phyloP scores from a whole-genome alignment of 35 echinoderm and acorn worm genomes.

The Apostichopus californicus region DNA sequence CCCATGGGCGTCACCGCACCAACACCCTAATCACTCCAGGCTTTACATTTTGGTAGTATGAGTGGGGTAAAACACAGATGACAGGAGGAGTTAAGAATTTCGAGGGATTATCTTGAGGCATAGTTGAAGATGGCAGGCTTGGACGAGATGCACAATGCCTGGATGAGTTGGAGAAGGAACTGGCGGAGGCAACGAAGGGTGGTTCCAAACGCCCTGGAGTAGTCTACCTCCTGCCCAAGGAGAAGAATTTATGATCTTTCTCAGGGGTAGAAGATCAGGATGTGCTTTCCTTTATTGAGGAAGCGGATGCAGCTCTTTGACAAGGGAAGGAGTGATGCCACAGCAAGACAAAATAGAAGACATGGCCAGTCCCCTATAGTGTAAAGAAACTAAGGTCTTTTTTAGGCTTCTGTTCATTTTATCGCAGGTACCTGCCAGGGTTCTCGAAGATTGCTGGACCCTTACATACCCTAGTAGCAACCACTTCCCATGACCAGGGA shows the following conservation, averaged over 20 bases:
- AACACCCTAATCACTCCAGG: neutral
- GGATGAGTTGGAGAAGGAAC: neutral
- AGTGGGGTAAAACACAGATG: no score
- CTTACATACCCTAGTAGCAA: neutral
- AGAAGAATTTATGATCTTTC: conserved; percentile 49
- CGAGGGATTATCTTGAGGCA: no score
- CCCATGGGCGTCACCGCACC: neutral
- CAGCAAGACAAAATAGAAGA: neutral
- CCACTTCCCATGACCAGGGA: neutral
- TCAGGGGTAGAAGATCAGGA: conserved; percentile 8
- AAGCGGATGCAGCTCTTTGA: neutral
- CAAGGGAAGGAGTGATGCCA: no score
- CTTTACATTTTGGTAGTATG: conserved; percentile 24
- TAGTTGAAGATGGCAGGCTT: neutral
- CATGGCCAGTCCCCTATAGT: conserved; percentile 41
- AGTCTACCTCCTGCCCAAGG: conserved; percentile 58
- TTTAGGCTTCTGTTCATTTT: conserved; percentile 45
- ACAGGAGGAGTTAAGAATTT: no score
- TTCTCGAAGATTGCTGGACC: conserved; percentile 62
- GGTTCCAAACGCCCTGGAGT: neutral
- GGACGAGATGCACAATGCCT: neutral
- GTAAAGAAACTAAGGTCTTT: conserved; percentile 40
- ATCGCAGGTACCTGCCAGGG: conserved; percentile 42
- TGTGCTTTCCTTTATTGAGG: conserved; percentile 32
- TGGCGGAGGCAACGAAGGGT: no score